These are phyloP conservation scores for Apeira syringaria DNA, from an alignment of 2,888 invertebrate species.

Conservation along the genomic window DNA sequence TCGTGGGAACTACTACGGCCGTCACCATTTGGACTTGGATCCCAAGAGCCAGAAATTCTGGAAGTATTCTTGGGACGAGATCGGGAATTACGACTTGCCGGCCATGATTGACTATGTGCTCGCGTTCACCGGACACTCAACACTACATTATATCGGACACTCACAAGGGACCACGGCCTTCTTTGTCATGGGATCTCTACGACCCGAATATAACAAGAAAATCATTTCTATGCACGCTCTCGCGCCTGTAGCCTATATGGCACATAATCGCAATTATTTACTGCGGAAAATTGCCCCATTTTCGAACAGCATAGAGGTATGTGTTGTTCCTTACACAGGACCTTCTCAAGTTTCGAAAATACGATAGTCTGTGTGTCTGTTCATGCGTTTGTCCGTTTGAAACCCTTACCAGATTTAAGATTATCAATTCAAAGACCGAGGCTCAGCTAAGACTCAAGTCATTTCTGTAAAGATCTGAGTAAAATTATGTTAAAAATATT, in stretches of 20 bases:
- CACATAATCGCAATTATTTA: constrained; percentile 77
- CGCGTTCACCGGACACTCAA: constrained; percentile 75
- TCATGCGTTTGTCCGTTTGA: too few relatives aligned
- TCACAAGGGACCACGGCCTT: constrained; percentile 88
- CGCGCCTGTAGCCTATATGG: constrained; percentile 87
- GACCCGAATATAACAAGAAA: constrained; percentile 87
- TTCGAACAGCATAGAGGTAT: constrained; percentile 64
- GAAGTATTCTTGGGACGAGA: constrained; percentile 92
- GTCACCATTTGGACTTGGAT: constrained; percentile 74
- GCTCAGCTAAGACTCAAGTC: too few relatives aligned
- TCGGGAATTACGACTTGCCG: constrained; percentile 91
- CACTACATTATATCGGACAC: constrained; percentile 91
- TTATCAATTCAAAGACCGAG: too few relatives aligned
- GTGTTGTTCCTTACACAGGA: too few relatives aligned
- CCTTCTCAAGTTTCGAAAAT: too few relatives aligned
- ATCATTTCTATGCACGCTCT: constrained; percentile 86
- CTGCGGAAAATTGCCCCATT: constrained; percentile 67
- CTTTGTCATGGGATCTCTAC: constrained; percentile 86
- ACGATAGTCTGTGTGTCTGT: too few relatives aligned
- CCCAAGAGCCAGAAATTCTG: constrained; percentile 78
- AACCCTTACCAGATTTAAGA: too few relatives aligned
- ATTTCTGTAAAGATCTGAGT: too few relatives aligned
- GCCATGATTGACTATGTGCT: constrained; percentile 91
- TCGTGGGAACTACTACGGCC: constrained; percentile 89
- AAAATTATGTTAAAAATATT: too few relatives aligned